Conservation (phyloP, 1,140 invertebrate species). For the Listronotus bonariensis region DNA sequence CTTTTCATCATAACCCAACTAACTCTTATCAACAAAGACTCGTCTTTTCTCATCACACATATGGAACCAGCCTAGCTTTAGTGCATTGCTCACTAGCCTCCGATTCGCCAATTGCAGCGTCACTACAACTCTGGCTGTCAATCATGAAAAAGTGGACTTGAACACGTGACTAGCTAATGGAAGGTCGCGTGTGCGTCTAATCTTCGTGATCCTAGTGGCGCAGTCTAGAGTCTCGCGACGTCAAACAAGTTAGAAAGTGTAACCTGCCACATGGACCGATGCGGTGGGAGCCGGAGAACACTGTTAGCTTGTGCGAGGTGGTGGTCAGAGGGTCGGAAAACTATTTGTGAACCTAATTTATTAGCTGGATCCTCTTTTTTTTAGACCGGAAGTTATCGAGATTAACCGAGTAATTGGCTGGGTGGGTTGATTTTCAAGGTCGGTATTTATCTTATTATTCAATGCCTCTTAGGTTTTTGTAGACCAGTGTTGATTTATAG, state of each 20-base stretch:
- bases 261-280: slow-evolving; percentile 44
- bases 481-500: too few relatives aligned
- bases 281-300: slow-evolving; percentile 9
- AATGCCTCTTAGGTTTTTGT: too few relatives aligned
- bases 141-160: slow-evolving; percentile 39
- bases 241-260: slow-evolving; percentile 47
- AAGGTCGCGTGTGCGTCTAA: slow-evolving; percentile 45
- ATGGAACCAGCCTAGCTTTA: too few relatives aligned
- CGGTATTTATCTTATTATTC: too few relatives aligned
- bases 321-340: slow-evolving; percentile 23
- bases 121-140: slow-evolving; percentile 28
- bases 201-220: slow-evolving; percentile 46
- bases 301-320: slow-evolving; percentile 21
- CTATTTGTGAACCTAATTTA: slow-evolving; percentile 36
- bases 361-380: slow-evolving; percentile 11
- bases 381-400: slow-evolving; percentile 3
- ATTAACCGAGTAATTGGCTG: slow-evolving; percentile 8
- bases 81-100: too few relatives aligned
- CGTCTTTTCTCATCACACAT: neutral
- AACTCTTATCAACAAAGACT: too few relatives aligned
- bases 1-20: too few relatives aligned
- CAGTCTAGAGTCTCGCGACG: slow-evolving; percentile 45
- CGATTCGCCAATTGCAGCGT: slow-evolving; percentile 18
- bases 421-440: too few relatives aligned
- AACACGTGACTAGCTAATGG: slow-evolving; percentile 49